Percentiles rank a stretch among this genome's conserved stretches.
Evolutionary conservation across 2,888 invertebrate species (phyloP).

Genomic region (Hermaeophaga mercurialis): DNA sequence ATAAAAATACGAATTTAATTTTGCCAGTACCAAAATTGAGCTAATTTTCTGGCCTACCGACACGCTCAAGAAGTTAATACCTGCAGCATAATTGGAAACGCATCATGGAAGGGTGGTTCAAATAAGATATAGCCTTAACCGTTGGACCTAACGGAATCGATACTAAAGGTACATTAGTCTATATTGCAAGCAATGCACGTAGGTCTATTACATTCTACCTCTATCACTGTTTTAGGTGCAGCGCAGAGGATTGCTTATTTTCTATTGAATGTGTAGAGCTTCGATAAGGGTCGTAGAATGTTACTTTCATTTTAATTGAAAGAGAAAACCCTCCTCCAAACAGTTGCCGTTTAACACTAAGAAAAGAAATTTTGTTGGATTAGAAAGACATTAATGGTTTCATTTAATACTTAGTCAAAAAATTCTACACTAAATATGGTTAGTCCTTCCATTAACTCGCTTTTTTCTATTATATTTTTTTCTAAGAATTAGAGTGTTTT

Average conservation of each 20-base stretch:
- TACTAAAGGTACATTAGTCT: not conserved
- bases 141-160: too few species aligned
- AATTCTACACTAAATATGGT: too few species aligned
- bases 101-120: not conserved
- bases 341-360: not conserved
- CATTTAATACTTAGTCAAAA: too few species aligned
- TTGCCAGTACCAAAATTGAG: too few species aligned
- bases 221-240: slow-evolving; percentile 7
- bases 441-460: too few species aligned
- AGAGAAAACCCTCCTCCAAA: slow-evolving; percentile 1
- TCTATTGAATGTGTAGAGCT: slow-evolving; percentile 9
- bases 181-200: slow-evolving; percentile 9
- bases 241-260: slow-evolving; percentile 8
- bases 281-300: slow-evolving; percentile 11
- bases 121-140: slow-evolving; percentile 7
- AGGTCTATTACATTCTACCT: slow-evolving; percentile 10
- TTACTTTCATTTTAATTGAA: slow-evolving; percentile 10
- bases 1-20: too few species aligned
- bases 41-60: too few species aligned
- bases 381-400: too few species aligned
- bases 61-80: too few species aligned
- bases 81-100: slow-evolving; percentile 1
- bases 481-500: too few species aligned
- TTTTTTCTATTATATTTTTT: too few species aligned
- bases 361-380: too few species aligned